These are phyloP conservation scores for Ploceus nigricollis DNA, from an alignment of 2,113 vertebrate genomes.

Conservation along the genomic window DNA sequence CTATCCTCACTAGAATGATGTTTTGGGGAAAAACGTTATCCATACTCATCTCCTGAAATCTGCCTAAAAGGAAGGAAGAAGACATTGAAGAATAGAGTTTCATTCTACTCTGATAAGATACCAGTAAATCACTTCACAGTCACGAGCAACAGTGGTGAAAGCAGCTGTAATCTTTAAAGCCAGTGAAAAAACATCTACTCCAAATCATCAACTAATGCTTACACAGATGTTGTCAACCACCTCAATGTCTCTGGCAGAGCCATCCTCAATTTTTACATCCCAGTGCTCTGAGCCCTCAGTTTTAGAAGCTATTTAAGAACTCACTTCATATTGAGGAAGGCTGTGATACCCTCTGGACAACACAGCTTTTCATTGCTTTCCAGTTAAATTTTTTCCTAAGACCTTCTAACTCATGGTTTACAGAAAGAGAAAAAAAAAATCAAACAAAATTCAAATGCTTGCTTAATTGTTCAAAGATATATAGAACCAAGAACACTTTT, in stretches of 20 bases:
- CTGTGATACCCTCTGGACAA: background rate
- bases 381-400: background rate
- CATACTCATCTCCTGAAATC: background rate
- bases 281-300: accelerated
- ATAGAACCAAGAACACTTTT: background rate
- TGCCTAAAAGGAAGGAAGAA: background rate
- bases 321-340: background rate
- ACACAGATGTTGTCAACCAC: background rate
- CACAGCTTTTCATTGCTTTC: background rate
- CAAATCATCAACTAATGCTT: background rate
- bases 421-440: background rate
- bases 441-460: background rate
- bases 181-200: background rate
- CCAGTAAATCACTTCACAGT: background rate
- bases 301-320: background rate
- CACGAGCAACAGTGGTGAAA: background rate
- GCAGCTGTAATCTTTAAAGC: background rate
- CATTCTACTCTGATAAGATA: background rate
- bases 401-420: background rate
- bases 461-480: background rate
- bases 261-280: background rate
- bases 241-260: background rate
- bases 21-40: background rate
- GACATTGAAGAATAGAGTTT: background rate
- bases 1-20: background rate